A percentile compares a stretch with the other conserved stretches of the same genome.
Conservation (phyloP, 2,797 vertebrate species). For the Lates japonicus region DNA sequence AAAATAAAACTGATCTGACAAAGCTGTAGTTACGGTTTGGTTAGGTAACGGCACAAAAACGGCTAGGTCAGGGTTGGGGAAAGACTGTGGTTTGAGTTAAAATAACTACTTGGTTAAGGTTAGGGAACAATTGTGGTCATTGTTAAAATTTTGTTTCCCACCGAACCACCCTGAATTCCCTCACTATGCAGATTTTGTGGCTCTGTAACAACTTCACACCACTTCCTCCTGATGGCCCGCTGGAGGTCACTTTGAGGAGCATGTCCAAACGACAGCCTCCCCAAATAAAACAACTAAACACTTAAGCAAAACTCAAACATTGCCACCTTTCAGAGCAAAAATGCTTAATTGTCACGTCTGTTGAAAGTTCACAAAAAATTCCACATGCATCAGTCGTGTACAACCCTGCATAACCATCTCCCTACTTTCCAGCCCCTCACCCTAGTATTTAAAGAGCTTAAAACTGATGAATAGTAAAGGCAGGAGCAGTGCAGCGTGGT, state of each 20-base stretch:
- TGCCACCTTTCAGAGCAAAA: neutral
- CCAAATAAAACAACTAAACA: neutral
- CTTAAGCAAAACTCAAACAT: neutral
- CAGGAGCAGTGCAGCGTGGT: conserved; percentile 77
- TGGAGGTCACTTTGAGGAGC: neutral
- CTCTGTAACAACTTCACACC: conserved; percentile 1
- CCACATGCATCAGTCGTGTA: conserved; percentile 2
- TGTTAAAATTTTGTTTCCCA: neutral
- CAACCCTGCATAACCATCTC: conserved; percentile 29
- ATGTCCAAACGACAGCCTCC: neutral
- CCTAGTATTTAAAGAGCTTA: conserved; percentile 66
- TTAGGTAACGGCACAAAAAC: neutral
- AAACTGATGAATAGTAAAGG: conserved; percentile 78
- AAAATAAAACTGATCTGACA: neutral
- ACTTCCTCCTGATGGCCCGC: neutral
- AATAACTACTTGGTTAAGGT: neutral
- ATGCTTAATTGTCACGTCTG: neutral
- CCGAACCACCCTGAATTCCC: neutral
- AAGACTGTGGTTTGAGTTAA: neutral
- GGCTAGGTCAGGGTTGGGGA: neutral
- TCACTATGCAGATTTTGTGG: neutral
- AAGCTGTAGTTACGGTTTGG: neutral
- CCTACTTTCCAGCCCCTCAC: conserved; percentile 38
- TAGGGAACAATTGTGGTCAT: neutral
- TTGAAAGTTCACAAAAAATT: conserved; percentile 12